Conservation (phyloP, 2,113 vertebrate genomes). For the Neotoma lepida region DNA sequence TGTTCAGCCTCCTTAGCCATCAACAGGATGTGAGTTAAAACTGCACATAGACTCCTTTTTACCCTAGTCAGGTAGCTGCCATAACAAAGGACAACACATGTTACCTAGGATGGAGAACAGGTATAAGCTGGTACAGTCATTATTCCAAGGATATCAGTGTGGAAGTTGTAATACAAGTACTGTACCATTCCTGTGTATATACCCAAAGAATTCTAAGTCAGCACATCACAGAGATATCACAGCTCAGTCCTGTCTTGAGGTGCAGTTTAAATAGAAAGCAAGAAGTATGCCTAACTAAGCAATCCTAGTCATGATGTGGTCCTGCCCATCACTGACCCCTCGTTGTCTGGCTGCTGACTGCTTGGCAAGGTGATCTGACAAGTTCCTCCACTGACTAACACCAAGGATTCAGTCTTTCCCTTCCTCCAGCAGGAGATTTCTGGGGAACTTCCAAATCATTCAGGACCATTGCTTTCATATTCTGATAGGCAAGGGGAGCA, state of each 20-base stretch:
- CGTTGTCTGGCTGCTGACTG: background rate
- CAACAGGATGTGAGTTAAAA: background rate
- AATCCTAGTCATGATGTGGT: background rate
- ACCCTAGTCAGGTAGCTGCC: background rate
- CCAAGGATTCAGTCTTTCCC: background rate
- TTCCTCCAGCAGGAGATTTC: background rate
- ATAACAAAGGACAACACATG: background rate
- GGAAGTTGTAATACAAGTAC: background rate
- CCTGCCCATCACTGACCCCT: background rate
- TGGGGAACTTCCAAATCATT: background rate
- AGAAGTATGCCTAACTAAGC: background rate
- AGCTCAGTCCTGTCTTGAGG: background rate
- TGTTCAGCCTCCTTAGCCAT: background rate
- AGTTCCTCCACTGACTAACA: background rate
- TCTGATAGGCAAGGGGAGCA: background rate
- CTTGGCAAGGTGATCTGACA: background rate
- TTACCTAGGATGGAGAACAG: background rate
- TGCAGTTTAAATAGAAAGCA: background rate
- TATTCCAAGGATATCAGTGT: no score
- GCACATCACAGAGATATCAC: background rate
- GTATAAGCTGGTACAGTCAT: background rate
- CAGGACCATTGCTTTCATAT: background rate
- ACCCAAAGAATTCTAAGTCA: background rate
- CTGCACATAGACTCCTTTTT: background rate
- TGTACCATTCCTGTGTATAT: background rate